A percentile compares a stretch with the other conserved stretches of the same genome.
Conservation (phyloP, 2,888 invertebrate genomes). For the Sinelater perroti region DNA sequence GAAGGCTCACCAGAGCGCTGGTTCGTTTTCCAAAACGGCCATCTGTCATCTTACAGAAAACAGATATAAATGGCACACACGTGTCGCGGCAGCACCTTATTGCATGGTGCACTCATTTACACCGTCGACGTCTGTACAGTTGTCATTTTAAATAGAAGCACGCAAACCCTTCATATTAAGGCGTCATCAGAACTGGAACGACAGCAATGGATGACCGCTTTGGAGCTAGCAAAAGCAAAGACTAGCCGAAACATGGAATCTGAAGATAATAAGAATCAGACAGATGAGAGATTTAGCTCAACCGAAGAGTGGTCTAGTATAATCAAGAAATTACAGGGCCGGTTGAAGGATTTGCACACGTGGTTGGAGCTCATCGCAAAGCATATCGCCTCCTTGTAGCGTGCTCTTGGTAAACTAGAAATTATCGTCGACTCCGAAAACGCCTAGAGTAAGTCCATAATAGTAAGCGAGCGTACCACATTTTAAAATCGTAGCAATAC, state of each 20-base stretch:
- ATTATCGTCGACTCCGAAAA: constrained; percentile 61
- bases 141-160: constrained; percentile 96
- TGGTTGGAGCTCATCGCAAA: constrained; percentile 91
- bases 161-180: constrained; percentile 93
- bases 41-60: constrained; percentile 95
- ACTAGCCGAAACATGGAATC: constrained; percentile 79
- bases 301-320: constrained; percentile 69
- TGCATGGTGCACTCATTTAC: constrained; percentile 96
- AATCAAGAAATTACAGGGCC: constrained; percentile 76
- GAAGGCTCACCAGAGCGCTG: constrained; percentile 98
- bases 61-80: constrained; percentile 98
- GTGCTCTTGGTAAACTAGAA: constrained; percentile 81
- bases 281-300: constrained; percentile 63
- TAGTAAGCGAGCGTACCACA: constrained; percentile 91
- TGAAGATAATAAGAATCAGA: constrained; percentile 71
- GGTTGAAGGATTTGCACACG: constrained; percentile 89
- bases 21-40: constrained; percentile 98
- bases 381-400: constrained; percentile 85
- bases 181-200: constrained; percentile 96
- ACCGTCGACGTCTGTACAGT: constrained; percentile 96
- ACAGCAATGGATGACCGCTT: constrained; percentile 97
- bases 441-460: constrained; percentile 80
- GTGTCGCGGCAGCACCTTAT: constrained; percentile 96
- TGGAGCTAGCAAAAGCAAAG: constrained; percentile 95
- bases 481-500: constrained; percentile 96